Conservation (phyloP, 2,888 invertebrate species). For the Tachystola acroxantha region DNA sequence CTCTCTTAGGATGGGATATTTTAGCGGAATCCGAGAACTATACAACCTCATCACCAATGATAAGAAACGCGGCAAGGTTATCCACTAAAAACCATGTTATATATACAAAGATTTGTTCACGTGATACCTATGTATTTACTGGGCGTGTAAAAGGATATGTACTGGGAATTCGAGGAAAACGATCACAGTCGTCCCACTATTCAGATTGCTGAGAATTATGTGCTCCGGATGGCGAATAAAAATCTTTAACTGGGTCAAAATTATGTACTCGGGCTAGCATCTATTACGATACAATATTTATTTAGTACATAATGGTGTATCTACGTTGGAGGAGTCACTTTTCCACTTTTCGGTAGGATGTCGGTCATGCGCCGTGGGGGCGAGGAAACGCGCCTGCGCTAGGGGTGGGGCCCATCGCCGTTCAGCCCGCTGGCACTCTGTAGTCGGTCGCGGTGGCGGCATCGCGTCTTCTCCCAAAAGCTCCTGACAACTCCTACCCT, state of each 20-base stretch:
- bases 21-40: conserved; percentile 52
- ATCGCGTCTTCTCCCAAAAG: conserved; percentile 37
- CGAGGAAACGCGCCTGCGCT: conserved; percentile 54
- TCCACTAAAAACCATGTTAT: conserved; percentile 13
- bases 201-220: conserved; percentile 6
- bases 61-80: conserved; percentile 25
- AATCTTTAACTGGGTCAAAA: conserved; percentile 52
- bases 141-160: conserved; percentile 9
- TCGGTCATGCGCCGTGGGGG: conserved; percentile 65
- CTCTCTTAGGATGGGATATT: conserved; percentile 50
- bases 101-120: background rate
- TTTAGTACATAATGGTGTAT: conserved; percentile 74
- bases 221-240: conserved; percentile 34
- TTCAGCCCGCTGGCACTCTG: conserved; percentile 68
- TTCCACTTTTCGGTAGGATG: conserved; percentile 74
- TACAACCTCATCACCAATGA: conserved; percentile 40
- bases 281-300: conserved; percentile 70
- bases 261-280: conserved; percentile 50
- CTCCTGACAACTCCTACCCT: conserved; percentile 21
- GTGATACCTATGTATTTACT: background rate
- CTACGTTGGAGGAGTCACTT: conserved; percentile 76
- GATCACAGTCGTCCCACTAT: background rate
- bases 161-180: conserved; percentile 1
- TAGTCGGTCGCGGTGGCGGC: conserved; percentile 68
- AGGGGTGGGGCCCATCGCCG: conserved; percentile 68